Evolutionary conservation across 2,888 invertebrate genomes (phyloP).

Genomic region (Sympetrum striolatum): DNA sequence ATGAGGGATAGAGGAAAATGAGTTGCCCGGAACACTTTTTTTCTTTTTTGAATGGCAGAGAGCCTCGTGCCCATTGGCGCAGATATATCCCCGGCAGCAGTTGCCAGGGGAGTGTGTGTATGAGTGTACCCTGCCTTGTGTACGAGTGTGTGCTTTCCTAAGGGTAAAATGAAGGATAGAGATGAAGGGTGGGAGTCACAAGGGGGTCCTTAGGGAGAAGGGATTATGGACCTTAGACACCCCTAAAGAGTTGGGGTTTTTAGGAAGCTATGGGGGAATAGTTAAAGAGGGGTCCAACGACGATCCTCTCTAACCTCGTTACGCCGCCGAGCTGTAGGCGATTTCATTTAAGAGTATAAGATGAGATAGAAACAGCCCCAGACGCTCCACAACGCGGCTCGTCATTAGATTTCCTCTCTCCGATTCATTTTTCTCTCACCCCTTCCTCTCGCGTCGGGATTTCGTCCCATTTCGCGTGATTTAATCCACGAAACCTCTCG

Average conservation of each 20-base stretch:
- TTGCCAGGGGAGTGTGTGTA: conserved; percentile 9
- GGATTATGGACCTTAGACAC: conserved; percentile 31
- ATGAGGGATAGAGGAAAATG: neutral
- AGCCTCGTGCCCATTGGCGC: conserved; percentile 2
- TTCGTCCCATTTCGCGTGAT: conserved; percentile 19
- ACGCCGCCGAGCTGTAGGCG: conserved; percentile 22
- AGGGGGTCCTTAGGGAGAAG: conserved; percentile 1
- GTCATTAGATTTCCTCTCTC: conserved; percentile 29
- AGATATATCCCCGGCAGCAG: conserved; percentile 17
- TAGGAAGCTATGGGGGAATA: neutral
- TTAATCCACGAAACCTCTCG: neutral
- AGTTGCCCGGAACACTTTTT: neutral
- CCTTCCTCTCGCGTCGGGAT: neutral
- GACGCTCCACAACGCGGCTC: neutral
- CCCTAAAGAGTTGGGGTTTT: conserved; percentile 32
- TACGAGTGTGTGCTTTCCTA: neutral
- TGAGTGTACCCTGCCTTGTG: neutral
- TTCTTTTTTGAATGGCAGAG: neutral
- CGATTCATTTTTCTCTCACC: neutral
- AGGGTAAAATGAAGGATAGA: neutral
- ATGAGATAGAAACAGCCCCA: conserved; percentile 31
- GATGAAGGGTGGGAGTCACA: neutral
- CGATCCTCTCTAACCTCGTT: conserved; percentile 26
- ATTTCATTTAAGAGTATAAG: conserved; percentile 27
- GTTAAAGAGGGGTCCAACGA: neutral